phyloP scores from a whole-genome alignment of 1,140 invertebrate genomes.

The Pachyrhynchus sulphureomaculatus region DNA sequence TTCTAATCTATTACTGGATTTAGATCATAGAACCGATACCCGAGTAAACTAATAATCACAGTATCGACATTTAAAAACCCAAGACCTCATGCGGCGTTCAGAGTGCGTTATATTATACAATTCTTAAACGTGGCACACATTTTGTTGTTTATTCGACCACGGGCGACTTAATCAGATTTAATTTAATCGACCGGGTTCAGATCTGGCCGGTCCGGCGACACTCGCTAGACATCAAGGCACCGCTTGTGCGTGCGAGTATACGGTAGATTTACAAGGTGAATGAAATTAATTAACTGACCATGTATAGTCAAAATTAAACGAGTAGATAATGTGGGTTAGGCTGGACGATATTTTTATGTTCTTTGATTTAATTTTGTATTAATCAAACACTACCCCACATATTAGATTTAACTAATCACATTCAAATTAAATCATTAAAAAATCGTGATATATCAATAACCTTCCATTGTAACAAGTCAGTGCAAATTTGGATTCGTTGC shows the following conservation, averaged over 20 bases:
- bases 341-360: too few species aligned
- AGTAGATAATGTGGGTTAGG: too few species aligned
- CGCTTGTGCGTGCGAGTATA: background rate
- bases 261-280: slow-evolving; percentile 1
- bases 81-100: background rate
- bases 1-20: background rate
- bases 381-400: too few species aligned
- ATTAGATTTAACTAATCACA: too few species aligned
- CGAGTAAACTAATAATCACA: background rate
- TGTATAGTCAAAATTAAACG: background rate
- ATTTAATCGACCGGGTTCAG: background rate
- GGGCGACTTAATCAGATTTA: background rate
- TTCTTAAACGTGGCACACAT: slow-evolving; percentile 4
- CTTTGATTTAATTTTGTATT: too few species aligned
- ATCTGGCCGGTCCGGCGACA: slow-evolving; percentile 3
- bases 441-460: too few species aligned
- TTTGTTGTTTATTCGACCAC: slow-evolving; percentile 3
- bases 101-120: background rate
- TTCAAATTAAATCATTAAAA: too few species aligned
- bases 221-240: slow-evolving; percentile 2
- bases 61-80: background rate
- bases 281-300: background rate
- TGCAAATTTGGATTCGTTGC: too few species aligned
- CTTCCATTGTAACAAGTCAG: too few species aligned
- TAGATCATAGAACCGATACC: background rate